Evolutionary conservation across 2,888 invertebrate genomes (phyloP), one percentile per base, ranked within the genome.

Genomic region (Melinaea menophilus): DNA sequence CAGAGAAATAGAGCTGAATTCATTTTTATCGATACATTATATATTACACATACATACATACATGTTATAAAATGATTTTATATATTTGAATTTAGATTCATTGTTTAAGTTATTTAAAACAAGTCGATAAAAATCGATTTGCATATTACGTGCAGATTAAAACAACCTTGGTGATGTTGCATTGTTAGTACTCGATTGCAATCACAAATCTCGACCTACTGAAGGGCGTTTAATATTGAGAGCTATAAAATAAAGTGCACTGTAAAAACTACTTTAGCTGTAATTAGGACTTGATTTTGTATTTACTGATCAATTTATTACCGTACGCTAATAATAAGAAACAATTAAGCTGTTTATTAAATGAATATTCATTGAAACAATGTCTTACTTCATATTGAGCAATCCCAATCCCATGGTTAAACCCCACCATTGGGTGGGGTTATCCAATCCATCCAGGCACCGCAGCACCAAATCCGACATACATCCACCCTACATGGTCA

Each of bases 11-110:
- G 62, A n/a, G 58, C 37, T 34, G 62, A 22, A 31, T 51, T 13
- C 37, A 11, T 22, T 55, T 34, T 11, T 67, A 22, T 64, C 64
- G 64, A 64, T 62, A 46, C 2, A 51, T 33, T n/a, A 41, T 45
- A 22, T 22, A 22, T 33, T 13, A 31, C 33, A 31, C 3, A 47
- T 13, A 31, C 33, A 31, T 2, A 47, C 2, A 31, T 3, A 5
- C 9, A 7, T 34, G 9, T 22, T 33, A 37, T 11, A 13, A 48
- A 41, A 11, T 55, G 9, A 55, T 11, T 55, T 31, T 9, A 12
- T 33, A 33, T 5, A 55, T 55, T 55, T 33, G 34, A 55, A 55
- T 55, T 55, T 12, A 13, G 54, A 54, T 54, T 37, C 56, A 41
- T 48, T 22, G 48, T 13, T n/a, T 13, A n/a, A n/a, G 12, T 13